phyloP scores from a whole-genome alignment of 2,888 invertebrate genomes.

The Orchesella flavescens region DNA sequence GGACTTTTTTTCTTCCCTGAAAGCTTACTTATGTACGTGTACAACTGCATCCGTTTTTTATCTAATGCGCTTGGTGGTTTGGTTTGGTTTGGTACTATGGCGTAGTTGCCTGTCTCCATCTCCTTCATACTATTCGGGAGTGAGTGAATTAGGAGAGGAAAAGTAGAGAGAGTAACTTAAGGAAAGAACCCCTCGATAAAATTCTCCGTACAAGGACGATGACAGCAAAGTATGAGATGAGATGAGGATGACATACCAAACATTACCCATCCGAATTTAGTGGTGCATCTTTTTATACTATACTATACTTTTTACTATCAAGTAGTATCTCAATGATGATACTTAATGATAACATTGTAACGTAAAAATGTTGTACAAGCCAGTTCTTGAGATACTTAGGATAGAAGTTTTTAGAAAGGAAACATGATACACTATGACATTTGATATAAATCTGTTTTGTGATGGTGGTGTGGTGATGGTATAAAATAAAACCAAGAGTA shows the following conservation, averaged over 20 bases:
- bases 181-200: too few relatives aligned
- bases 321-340: background rate
- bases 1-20: conserved; percentile 17
- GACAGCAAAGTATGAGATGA: conserved; percentile 29
- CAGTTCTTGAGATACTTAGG: background rate
- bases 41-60: background rate
- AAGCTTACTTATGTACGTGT: conserved; percentile 25
- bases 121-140: background rate
- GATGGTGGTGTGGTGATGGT: too few relatives aligned
- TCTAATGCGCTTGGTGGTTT: background rate
- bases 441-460: too few relatives aligned
- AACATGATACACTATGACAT: too few relatives aligned
- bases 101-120: background rate
- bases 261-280: too few relatives aligned
- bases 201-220: conserved; percentile 10
- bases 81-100: background rate
- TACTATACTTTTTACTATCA: background rate
- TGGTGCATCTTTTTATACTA: background rate
- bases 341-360: too few relatives aligned
- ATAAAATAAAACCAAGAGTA: too few relatives aligned
- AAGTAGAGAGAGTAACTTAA: background rate
- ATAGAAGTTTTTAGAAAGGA: background rate
- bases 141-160: background rate
- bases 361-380: background rate
- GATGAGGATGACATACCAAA: conserved; percentile 22